Evolutionary conservation across 2,797 vertebrate genomes (phyloP).

Genomic region (Galagoides demidoff): DNA sequence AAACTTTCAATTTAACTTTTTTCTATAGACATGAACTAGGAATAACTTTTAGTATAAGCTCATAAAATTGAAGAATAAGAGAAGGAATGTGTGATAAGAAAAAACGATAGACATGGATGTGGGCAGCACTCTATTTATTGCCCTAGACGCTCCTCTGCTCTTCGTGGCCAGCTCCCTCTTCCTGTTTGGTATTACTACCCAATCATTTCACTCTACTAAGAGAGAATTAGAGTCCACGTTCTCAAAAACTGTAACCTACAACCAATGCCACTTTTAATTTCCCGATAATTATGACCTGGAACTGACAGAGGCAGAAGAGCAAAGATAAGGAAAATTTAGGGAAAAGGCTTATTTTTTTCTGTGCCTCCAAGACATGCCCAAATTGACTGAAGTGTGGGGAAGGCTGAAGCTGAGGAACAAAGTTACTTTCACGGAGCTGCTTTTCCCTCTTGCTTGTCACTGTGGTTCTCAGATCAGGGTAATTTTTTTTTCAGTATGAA

Average conservation of each 20-base stretch:
- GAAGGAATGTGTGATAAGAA: neutral
- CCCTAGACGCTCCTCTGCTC: neutral
- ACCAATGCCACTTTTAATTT: neutral
- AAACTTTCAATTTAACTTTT: constrained; percentile 4
- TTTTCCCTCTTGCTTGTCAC: neutral
- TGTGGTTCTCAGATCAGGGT: neutral
- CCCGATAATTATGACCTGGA: neutral
- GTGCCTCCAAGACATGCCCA: neutral
- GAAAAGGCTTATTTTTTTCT: neutral
- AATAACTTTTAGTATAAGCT: neutral
- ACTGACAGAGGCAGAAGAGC: neutral
- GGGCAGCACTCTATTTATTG: neutral
- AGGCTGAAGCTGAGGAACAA: neutral
- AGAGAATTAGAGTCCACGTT: neutral
- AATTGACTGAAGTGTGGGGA: neutral
- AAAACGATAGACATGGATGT: constrained; percentile 21
- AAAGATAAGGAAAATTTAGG: neutral
- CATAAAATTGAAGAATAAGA: neutral
- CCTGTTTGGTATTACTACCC: neutral
- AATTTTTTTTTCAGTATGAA: neutral
- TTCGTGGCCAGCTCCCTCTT: neutral
- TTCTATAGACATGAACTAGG: neutral
- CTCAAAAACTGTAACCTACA: neutral
- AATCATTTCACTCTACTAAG: neutral
- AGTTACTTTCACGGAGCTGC: neutral